Evolutionary conservation across 2,888 invertebrate genomes (phyloP), one percentile per base, ranked within the genome.

Genomic region (Ectemnius continuus): DNA sequence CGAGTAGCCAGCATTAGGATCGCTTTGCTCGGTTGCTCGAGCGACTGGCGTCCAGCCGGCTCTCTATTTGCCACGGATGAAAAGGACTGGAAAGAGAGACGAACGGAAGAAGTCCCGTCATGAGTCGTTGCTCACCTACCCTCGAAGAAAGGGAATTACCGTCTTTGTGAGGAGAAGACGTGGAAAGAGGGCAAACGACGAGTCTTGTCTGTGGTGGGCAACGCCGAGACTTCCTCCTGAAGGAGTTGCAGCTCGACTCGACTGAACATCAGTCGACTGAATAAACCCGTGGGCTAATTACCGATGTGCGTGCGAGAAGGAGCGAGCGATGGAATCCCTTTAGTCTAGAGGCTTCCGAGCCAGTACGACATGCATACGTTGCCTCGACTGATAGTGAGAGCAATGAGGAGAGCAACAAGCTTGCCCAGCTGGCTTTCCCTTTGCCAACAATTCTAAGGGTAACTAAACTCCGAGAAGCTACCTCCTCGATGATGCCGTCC

Each of bases 381-480:
- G 6, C 36, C 36, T 8, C 11, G 36, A 8, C 8, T 36, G 11
- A 36, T 36, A 36, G 36, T 36, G 36, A 36, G 36, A 8, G 36
- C 36, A 36, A 11, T 11, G 5, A 36, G 36, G 36, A 36, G 6
- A 36, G 36, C 36, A 82, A 81, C 84, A 81, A 85, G 84, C 84
- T 80, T 72, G 62, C 70, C 47, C 14, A 66, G 74, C 79, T 73
- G 73, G 74, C 84, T 87, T 8, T 36, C 6, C 36, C 36, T 36
- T 36, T 36, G 36, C 36, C 36, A 36, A 36, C 36, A 36, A 36
- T 36, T 36, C 36, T 36, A 36, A 36, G 36, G 36, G 36, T 11
- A 36, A 8, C 8, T 36, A 36, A 11, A 8, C 36, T 36, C 36
- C 8, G 6, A 36, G 11, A 11, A 36, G 36, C 36, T 36, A 8